Evolutionary conservation across 2,888 invertebrate species (phyloP), one percentile per base, ranked within the genome.

Genomic region (Seira ritae): DNA sequence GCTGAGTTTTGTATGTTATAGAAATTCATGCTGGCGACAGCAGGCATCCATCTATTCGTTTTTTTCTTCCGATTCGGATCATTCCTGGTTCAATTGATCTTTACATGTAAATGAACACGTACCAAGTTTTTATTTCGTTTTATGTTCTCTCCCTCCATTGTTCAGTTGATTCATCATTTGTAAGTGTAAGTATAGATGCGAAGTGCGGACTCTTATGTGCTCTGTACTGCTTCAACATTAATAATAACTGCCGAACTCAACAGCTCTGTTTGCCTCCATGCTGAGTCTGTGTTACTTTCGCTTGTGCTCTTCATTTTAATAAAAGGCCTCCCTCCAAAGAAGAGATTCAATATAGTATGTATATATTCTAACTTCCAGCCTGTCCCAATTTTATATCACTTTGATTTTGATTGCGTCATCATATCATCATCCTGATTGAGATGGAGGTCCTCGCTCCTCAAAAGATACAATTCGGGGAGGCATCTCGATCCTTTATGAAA

Each of bases 211-310:
- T 37, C 60, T 69, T 76, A 24, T 66, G 50, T 17, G 10, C 19
- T 6, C 12, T 68, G 10, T 2, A 19, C 1, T 37, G 20, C n/a
- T n/a, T n/a, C 42, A 69, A 17, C 50, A 46, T 22, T 70, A 23
- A 46, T 72, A 79, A 79, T 72, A 79, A 72, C 4, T 72, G 24
- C 55, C 65, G 24, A 15, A 71, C 55, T 72, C 72, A 71, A 79
- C 66, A 71, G 71, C 65, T 67, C n/a, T 79, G 79, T 79, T 79
- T 79, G 67, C 67, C 22, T 79, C 72, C 79, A 79, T 72, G 71
- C 79, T 79, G 79, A 1, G 50, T 72, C 6, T 62, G 62, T 62
- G 62, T 62, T 62, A 17, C 17, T 17, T 6, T 62, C 20, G 67
- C 15, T 23, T 42, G 6, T 42, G 42, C 42, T 42, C 42, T 42